Base-by-base conservation (phyloP, 2,113 vertebrate genomes). In the Genyomyrus donnyi region DNA sequence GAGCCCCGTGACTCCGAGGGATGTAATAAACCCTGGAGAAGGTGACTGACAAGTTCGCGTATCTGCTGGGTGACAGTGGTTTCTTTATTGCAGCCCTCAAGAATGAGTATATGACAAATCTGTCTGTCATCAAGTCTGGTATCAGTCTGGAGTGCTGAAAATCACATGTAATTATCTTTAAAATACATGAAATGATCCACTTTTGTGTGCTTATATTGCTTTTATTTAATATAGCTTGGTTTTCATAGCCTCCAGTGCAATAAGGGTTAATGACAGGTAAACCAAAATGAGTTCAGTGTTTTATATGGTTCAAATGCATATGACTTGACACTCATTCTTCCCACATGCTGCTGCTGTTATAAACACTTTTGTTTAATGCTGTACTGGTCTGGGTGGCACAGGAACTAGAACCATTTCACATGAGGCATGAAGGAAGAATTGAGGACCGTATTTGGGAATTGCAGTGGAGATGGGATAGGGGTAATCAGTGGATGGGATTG, bases 131-230 rank as follows among this genome's bases (percentile, higher is more conserved):
- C 87, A 46, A 45, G 56, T 42, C 42, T 50, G 49, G 27, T 66
- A 88, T 88, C 52, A 62, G 52, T 88, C 56, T 62, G 56, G 31
- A 31, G 87, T 35, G 39, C 52, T 24, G 35, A 66, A 88, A 39
- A 88, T 88, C 56, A 88, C 87, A 5, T 62, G 52, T 88, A 88
- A 66, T 88, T 88, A 62, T 53, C 87, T 88, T 52, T 88, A 39
- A 45, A 88, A 66, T 45, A 66, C 35, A 88, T 88, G 10, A 88
- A 88, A 62, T 62, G 35, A 50, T 88, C 56, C 87, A 45, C 35
- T 53, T 66, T 62, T 46, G 13, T 24, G 52, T 53, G 13, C 87
- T 62, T 46, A n/a, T 62, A 42, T 66, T 88, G 87, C 87, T 39
- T 88, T 66, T 35, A 39, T 58, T 50, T 88, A 88, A 88, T 62